Evolutionary conservation across 2,888 invertebrate species (phyloP).

Genomic region (Mechanitis messenoides): DNA sequence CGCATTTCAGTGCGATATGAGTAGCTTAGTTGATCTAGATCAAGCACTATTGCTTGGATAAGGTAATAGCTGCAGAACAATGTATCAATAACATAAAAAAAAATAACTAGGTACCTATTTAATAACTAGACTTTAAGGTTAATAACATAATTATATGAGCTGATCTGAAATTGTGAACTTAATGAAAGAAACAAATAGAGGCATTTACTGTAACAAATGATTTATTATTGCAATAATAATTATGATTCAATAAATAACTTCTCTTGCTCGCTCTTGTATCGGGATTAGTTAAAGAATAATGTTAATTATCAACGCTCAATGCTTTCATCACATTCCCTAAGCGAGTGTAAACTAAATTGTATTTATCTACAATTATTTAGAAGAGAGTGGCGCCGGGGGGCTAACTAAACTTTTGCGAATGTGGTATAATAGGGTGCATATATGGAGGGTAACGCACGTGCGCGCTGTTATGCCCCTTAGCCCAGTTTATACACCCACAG

Average conservation of each 20-base stretch:
- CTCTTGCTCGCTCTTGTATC: neutral
- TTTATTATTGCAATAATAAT: too few relatives aligned
- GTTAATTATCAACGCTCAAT: conserved; percentile 12
- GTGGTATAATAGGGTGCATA: conserved; percentile 55
- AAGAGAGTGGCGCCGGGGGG: conserved; percentile 44
- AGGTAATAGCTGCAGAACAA: too few relatives aligned
- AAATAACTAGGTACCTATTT: too few relatives aligned
- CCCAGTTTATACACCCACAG: conserved; percentile 42
- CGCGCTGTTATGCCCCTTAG: conserved; percentile 55
- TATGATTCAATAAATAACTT: neutral
- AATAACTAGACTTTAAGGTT: too few relatives aligned
- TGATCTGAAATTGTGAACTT: too few relatives aligned
- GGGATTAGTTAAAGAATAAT: neutral
- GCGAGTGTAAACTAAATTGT: conserved; percentile 47
- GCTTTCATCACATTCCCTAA: conserved; percentile 26
- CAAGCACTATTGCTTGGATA: too few relatives aligned
- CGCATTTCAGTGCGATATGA: too few relatives aligned
- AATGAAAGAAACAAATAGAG: too few relatives aligned
- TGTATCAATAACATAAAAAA: too few relatives aligned
- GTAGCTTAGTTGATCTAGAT: too few relatives aligned
- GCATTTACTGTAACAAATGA: too few relatives aligned
- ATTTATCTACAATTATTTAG: conserved; percentile 66
- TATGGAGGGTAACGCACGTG: conserved; percentile 58
- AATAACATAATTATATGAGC: too few relatives aligned
- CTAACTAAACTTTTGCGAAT: conserved; percentile 53